Conservation (phyloP, 2,113 vertebrate species). For the Lampris megalopsis region DNA sequence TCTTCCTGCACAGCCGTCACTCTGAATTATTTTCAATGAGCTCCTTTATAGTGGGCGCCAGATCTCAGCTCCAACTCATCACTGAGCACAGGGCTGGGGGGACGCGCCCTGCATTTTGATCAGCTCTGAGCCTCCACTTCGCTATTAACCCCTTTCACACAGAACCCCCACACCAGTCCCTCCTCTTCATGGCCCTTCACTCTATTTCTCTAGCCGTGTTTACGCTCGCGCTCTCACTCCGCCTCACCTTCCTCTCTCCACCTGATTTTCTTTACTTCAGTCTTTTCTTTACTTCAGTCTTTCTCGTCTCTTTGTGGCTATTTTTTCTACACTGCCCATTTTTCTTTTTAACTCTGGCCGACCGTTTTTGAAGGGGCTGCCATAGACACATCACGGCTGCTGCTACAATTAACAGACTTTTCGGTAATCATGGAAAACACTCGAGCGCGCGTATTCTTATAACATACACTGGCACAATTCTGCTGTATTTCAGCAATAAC, state of each 20-base stretch:
- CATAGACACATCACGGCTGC: too few species aligned
- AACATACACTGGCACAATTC: too few species aligned
- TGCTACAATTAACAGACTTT: too few species aligned
- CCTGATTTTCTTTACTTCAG: conserved; percentile 38
- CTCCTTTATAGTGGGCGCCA: conserved; percentile 92
- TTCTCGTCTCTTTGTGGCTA: conserved; percentile 5
- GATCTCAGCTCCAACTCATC: conserved; percentile 94
- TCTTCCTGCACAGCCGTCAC: conserved; percentile 89
- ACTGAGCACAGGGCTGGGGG: conserved; percentile 85
- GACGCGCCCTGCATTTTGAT: conserved; percentile 90
- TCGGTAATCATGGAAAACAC: too few species aligned
- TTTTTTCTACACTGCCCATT: too few species aligned
- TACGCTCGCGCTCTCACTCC: conserved; percentile 17
- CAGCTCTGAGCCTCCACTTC: conserved; percentile 86
- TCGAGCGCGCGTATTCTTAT: too few species aligned
- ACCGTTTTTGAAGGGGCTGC: too few species aligned
- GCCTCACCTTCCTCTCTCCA: conserved; percentile 63
- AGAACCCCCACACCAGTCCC: conserved; percentile 19
- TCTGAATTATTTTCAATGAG: conserved; percentile 97
- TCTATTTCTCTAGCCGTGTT: conserved; percentile 65
- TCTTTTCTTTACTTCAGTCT: conserved; percentile 13
- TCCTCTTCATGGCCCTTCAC: conserved; percentile 55
- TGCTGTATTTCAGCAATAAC: too few species aligned
- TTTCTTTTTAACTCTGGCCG: too few species aligned
- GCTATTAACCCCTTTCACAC: conserved; percentile 92